These are phyloP conservation scores for Philypnodon macrostomus DNA, from an alignment of 2,797 vertebrate species.

Conservation along the genomic window DNA sequence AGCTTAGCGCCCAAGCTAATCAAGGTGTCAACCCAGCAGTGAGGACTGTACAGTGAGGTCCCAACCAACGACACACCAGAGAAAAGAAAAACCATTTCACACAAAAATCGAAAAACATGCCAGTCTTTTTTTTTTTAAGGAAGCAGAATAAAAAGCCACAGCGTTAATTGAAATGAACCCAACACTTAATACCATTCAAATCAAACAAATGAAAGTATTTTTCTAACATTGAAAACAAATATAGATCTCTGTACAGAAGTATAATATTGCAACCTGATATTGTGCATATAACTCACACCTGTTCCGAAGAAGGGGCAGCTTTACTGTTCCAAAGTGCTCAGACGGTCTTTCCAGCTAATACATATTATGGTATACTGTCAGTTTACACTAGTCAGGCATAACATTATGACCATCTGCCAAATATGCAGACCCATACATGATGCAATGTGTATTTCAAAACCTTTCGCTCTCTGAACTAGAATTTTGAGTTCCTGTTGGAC, in stretches of 20 bases:
- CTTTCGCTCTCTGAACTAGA: too few relatives aligned
- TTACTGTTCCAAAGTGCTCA: slow-evolving; percentile 43
- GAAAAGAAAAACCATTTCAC: slow-evolving; percentile 44
- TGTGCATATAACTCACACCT: slow-evolving; percentile 79
- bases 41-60: slow-evolving; percentile 63
- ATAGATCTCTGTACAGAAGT: slow-evolving; percentile 73
- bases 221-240: slow-evolving; percentile 59
- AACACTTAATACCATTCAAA: slow-evolving; percentile 69
- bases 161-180: slow-evolving; percentile 64
- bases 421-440: too few relatives aligned
- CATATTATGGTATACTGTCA: slow-evolving; percentile 33
- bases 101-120: slow-evolving; percentile 72
- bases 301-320: slow-evolving; percentile 60
- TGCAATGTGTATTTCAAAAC: too few relatives aligned
- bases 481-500: too few relatives aligned
- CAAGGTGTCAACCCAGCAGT: slow-evolving; percentile 37
- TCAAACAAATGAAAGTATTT: slow-evolving; percentile 69
- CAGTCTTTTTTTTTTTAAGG: slow-evolving; percentile 50
- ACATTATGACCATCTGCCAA: too few relatives aligned
- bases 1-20: slow-evolving; percentile 4
- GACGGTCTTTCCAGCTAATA: slow-evolving; percentile 53
- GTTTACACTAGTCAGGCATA: slow-evolving; percentile 34
- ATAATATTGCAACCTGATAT: slow-evolving; percentile 85
- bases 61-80: slow-evolving; percentile 54
- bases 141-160: slow-evolving; percentile 67